A percentile compares a stretch with the other conserved stretches of the same genome.
Evolutionary conservation across 2,888 invertebrate genomes (phyloP).

Genomic region (Osedax fenrisi): DNA sequence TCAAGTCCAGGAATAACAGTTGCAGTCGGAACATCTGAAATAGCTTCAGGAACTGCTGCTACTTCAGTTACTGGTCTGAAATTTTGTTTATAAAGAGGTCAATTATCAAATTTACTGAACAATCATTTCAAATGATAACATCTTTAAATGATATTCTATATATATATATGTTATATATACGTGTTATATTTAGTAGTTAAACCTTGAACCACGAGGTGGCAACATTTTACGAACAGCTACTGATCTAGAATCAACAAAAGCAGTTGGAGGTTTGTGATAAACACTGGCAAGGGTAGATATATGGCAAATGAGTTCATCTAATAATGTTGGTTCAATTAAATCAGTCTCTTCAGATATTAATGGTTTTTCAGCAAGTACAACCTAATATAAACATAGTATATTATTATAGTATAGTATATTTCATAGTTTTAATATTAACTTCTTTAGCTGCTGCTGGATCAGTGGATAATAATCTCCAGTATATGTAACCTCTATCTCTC

Average conservation of each 20-base stretch:
- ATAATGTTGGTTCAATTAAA: conserved; percentile 82
- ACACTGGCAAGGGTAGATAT: conserved; percentile 94
- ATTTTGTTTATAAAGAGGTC: no score
- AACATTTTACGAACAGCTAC: conserved; percentile 53
- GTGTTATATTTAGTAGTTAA: no score
- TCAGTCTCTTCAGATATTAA: conserved; percentile 98
- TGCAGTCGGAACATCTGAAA: conserved; percentile 47
- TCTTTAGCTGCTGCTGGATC: conserved; percentile 96
- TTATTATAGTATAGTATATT: no score
- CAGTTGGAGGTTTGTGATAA: conserved; percentile 95
- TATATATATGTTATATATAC: no score
- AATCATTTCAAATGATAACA: no score
- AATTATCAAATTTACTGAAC: no score
- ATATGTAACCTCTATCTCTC: conserved; percentile 93
- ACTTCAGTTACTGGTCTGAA: no score
- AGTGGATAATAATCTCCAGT: conserved; percentile 93
- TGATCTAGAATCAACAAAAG: conserved; percentile 75
- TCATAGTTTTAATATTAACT: neutral
- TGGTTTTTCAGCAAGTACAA: conserved; percentile 94
- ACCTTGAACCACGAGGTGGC: conserved; percentile 31
- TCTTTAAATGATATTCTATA: no score
- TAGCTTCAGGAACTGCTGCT: no score
- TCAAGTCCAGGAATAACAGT: conserved; percentile 67
- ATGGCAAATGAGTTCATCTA: conserved; percentile 96
- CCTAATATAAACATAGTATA: no score